phyloP scores from a whole-genome alignment of 1,140 invertebrate species.

The Eriocheir sinensis region DNA sequence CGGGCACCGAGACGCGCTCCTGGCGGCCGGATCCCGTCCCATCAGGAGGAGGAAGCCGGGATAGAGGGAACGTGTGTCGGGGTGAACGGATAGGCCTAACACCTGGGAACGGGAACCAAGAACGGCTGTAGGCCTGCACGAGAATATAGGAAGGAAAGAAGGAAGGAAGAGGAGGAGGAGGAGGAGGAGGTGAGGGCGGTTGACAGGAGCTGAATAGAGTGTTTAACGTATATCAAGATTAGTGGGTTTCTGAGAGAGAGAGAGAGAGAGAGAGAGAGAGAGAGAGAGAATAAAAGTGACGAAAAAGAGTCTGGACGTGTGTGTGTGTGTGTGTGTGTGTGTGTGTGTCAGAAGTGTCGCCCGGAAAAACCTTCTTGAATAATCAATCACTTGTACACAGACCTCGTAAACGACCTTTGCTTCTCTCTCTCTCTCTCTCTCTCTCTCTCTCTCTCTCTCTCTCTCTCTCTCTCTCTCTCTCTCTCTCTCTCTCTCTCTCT shows the following conservation, averaged over 20 bases:
- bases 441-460: not conserved
- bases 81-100: not conserved
- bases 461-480: conserved; percentile 2
- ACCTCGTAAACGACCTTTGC: not conserved
- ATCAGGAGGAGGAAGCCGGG: not conserved
- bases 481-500: conserved; percentile 15
- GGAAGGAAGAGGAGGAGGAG: not conserved
- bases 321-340: conserved; percentile 22
- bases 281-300: not conserved
- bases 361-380: not conserved
- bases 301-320: not conserved
- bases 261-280: not conserved
- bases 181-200: not conserved
- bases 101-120: not conserved
- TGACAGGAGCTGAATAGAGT: too few species aligned
- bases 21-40: not conserved
- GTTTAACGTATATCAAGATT: too few species aligned
- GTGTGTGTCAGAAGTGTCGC: not conserved
- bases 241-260: too few species aligned
- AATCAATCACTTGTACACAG: not conserved
- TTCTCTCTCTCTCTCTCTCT: not conserved
- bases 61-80: not conserved
- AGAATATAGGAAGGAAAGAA: not conserved
- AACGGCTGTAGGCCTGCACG: not conserved
- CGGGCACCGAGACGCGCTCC: not conserved